A percentile compares a stretch with the other conserved stretches of the same genome.
Evolutionary conservation across 1,140 invertebrate genomes (phyloP).

Genomic region (Musca domestica): DNA sequence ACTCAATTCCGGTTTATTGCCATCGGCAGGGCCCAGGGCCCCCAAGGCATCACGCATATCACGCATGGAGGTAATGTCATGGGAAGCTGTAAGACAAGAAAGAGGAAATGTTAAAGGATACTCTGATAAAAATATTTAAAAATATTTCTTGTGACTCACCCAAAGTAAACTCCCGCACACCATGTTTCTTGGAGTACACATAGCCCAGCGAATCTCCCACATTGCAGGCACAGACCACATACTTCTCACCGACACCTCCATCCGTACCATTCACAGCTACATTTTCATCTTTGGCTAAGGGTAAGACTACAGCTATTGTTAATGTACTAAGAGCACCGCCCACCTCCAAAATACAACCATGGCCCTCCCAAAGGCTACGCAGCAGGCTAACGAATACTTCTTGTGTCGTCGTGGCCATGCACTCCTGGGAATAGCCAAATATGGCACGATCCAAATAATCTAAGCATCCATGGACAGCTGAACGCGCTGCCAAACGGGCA

Average conservation of each 20-base stretch:
- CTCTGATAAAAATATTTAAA: constrained; percentile 9
- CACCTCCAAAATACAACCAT: constrained; percentile 82
- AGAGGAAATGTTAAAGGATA: not conserved
- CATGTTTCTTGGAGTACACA: constrained; percentile 77
- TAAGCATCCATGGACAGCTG: constrained; percentile 83
- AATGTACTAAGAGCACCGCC: constrained; percentile 85
- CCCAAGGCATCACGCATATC: constrained; percentile 91
- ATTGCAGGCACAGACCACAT: constrained; percentile 85
- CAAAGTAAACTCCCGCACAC: constrained; percentile 71
- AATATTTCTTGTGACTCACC: constrained; percentile 50
- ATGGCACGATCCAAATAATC: constrained; percentile 80
- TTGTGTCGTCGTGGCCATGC: constrained; percentile 44
- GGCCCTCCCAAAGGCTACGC: constrained; percentile 82
- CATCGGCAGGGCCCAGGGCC: constrained; percentile 85
- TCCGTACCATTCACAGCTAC: constrained; percentile 2
- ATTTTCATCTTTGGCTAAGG: constrained; percentile 49
- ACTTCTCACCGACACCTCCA: constrained; percentile 53
- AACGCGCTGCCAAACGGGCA: constrained; percentile 81
- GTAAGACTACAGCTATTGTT: constrained; percentile 75
- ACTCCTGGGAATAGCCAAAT: constrained; percentile 56
- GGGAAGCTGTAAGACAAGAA: constrained; percentile 65
- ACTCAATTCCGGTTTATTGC: constrained; percentile 82
- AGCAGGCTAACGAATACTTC: constrained; percentile 80
- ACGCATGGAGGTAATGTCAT: constrained; percentile 82
- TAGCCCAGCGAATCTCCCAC: constrained; percentile 89